Base-by-base conservation (phyloP, 2,888 invertebrate species). In the Ischnus inquisitorius region DNA sequence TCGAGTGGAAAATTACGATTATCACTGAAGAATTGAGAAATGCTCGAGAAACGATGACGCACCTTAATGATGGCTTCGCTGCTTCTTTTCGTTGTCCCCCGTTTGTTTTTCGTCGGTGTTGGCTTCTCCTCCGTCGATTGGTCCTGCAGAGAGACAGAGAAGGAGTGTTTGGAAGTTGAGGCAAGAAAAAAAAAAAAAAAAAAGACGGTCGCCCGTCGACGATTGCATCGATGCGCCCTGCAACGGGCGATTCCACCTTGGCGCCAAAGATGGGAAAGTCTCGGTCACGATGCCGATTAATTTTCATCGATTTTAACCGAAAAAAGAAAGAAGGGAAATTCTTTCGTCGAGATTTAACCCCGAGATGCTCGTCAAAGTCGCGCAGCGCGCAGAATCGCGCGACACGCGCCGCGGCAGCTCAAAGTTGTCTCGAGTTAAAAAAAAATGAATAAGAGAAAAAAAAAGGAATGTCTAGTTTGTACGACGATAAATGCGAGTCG, bases 21-120 rank as follows among this genome's bases (percentile, higher is more conserved):
- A 39, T 48, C 43, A 34, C 19, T 46, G 25, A 14, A 69, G 39
- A 41, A 39, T 25, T 4, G 5, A 5, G 51, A 34, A 10, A 34
- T 25, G 48, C 65, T 28, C n/a, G 48, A 8, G n/a, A 25, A 43
- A 14, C 39, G 54, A 72, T 48, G 69, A 82, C 85, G 84, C 89
- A 95, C 95, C 94, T 95, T 95, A 78, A 94, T 92, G 22, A 95
- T 93, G 22, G 94, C 94, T 90, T 95, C 95, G 80, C 94, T 94
- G 90, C 95, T 95, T 54, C 94, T 94, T 90, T 95, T 95, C 5
- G 93, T 91, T 76, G 94, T 94, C 85, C 93, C 94, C 28, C 94
- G 94, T 93, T 94, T 95, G 84, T 93, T 92, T 92, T 94, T 95
- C 78, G 89, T 87, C 43, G 91, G 91, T 65, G 90, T 89, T 68